Percentiles rank a stretch among this genome's conserved stretches.
Conservation (phyloP, 1,140 invertebrate genomes). For the Bombus terrestris region DNA sequence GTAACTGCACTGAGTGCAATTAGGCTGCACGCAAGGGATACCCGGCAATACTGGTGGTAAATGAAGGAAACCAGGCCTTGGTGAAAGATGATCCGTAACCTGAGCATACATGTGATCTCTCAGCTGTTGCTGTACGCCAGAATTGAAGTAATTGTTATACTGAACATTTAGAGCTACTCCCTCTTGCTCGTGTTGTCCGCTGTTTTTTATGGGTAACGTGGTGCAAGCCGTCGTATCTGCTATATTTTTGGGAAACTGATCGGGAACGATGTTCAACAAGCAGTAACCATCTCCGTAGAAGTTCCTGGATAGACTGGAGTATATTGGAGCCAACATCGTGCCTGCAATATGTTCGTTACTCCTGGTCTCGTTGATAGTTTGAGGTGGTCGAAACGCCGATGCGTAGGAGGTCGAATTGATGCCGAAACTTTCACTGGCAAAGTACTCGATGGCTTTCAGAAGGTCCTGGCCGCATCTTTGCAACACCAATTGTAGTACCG, state of each 20-base stretch:
- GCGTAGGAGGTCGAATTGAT: constrained; percentile 43
- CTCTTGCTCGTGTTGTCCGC: constrained; percentile 57
- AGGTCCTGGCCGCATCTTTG: constrained; percentile 93
- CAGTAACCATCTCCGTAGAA: constrained; percentile 74
- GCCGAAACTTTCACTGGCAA: constrained; percentile 76
- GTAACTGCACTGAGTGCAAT: constrained; percentile 76
- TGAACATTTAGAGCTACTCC: constrained; percentile 68
- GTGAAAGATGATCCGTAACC: constrained; percentile 61
- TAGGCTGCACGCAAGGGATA: constrained; percentile 78
- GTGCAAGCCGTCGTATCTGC: constrained; percentile 19
- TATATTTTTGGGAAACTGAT: constrained; percentile 57
- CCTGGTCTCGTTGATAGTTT: constrained; percentile 30
- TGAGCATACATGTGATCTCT: constrained; percentile 68
- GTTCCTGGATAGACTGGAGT: constrained; percentile 69
- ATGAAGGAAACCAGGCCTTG: constrained; percentile 73
- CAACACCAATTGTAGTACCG: constrained; percentile 93
- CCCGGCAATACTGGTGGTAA: constrained; percentile 76
- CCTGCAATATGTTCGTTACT: constrained; percentile 35
- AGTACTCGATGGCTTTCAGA: constrained; percentile 90
- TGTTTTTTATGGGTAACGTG: constrained; percentile 52
- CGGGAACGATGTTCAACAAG: constrained; percentile 75
- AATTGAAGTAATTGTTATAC: constrained; percentile 73
- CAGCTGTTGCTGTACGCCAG: constrained; percentile 68
- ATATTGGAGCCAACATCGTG: constrained; percentile 63
- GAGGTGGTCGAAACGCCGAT: constrained; percentile 73